phyloP scores from a whole-genome alignment of 1,140 invertebrate species.

The Cephus cinctus region DNA sequence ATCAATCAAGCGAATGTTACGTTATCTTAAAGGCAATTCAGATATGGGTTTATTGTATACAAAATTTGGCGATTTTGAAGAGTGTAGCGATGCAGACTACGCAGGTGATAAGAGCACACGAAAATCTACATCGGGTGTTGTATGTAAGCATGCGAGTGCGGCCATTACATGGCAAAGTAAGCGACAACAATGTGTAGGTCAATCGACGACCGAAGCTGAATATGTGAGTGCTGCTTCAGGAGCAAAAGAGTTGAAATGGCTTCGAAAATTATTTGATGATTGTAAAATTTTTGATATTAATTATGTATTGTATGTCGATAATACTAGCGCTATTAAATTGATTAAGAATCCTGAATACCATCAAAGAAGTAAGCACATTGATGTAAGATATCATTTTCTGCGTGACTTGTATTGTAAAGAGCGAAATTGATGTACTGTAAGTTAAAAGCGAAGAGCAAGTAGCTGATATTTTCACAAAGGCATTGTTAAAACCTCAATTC shows the following conservation, averaged over 20 bases:
- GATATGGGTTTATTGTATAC: slow-evolving; percentile 6
- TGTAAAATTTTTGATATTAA: slow-evolving; percentile 14
- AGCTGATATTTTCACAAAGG: slow-evolving; percentile 29
- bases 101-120: slow-evolving; percentile 5
- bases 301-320: slow-evolving; percentile 29
- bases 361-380: slow-evolving; percentile 25
- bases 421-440: slow-evolving; percentile 17
- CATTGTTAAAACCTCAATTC: slow-evolving; percentile 12
- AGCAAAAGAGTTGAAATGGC: slow-evolving; percentile 31
- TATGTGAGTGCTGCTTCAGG: neutral
- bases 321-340: slow-evolving; percentile 15
- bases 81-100: slow-evolving; percentile 3
- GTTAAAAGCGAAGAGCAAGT: slow-evolving; percentile 17
- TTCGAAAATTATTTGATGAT: slow-evolving; percentile 30
- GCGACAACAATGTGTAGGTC: slow-evolving; percentile 1
- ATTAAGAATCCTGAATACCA: slow-evolving; percentile 18
- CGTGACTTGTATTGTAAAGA: slow-evolving; percentile 14
- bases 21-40: slow-evolving; percentile 25
- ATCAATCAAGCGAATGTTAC: slow-evolving; percentile 23
- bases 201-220: slow-evolving; percentile 2
- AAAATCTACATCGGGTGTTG: slow-evolving; percentile 7
- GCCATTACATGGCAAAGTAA: slow-evolving; percentile 8
- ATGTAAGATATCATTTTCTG: slow-evolving; percentile 21
- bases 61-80: neutral
- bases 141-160: slow-evolving; percentile 6